Base-by-base conservation (phyloP, 64 coral and sea anemone genomes). In the Stylophora pistillata region DNA sequence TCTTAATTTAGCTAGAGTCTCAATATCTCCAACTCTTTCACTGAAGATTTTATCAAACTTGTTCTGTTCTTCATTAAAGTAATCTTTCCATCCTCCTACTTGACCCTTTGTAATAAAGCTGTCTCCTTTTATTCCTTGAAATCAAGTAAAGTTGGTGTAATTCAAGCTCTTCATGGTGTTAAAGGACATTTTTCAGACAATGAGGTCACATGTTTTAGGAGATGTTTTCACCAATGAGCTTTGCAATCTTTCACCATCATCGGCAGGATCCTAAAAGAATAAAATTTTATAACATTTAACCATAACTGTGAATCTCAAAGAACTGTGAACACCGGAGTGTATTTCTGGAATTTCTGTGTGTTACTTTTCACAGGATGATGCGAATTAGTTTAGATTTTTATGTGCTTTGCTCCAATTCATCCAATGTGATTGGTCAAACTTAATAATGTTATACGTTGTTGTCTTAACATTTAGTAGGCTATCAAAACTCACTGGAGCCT, bases 21-120 rank as follows among this genome's bases (percentile, higher is more conserved):
- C 76, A 25, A n/a, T 66, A 56, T 75, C 87, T 52, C 17, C 59
- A 57, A 89, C 78, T 79, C 31, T 89, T 57, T 66, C 33, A 47
- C 65, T 56, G 58, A 63, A 89, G 25, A 89, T 10, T 18, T 68
- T 61, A 55, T 89, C 87, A 89, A 89, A 78, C n/a, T 56, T 18
- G 32, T 78, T 89, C 33, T 89, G 87, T 79, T 89, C 87, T 12
- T 77, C 74, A 54, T 74, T 78, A 18, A 88, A 89, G 73, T 78
- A 79, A 14, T 78, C 47, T 78, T 70, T 59, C 87, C 87, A 89
- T 30, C 68, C 74, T 27, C 87, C 87, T n/a, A 79, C 75, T 68
- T 68, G 53, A 27, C 87, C 87, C 37, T 89, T 89, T 52, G 74
- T 29, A 6, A 89, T 37, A 26, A 70, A 89, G 37, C 41, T 56